Base-by-base conservation (phyloP, 2,888 invertebrate genomes). In the Allolobophora icterica region DNA sequence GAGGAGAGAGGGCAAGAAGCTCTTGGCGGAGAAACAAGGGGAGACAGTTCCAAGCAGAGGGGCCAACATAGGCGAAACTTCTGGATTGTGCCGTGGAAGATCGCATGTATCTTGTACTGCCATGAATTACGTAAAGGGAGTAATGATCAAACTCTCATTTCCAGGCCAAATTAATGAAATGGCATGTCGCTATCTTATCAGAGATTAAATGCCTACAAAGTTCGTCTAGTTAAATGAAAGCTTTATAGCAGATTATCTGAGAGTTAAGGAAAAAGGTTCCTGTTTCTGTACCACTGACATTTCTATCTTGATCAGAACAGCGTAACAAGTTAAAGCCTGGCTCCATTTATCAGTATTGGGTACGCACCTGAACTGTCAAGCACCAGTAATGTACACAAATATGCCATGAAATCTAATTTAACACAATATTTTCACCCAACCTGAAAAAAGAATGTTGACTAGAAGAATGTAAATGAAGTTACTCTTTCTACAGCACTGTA, bases 181-280 rank as follows among this genome's bases (percentile, higher is more conserved):
- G 71, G 71, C 11, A 71, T 5, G 71, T n/a, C 71, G 13, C n/a
- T 71, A 71, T 71, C 71, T 71, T 71, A 71, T 71, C 71, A 71
- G 71, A 71, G 8, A 71, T 71, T 71, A 30, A 71, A 71, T n/a
- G n/a, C 71, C 71, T 71, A 30, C n/a, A n/a, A 71, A 71, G 71
- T 17, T 1, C 11, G n/a, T n/a, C 71, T 11, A 71, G 71, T n/a
- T 71, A 71, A 30, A 71, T 71, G 71, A 71, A 71, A 71, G 71
- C 71, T n/a, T 71, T 71, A 71, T n/a, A 71, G 71, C 71, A 71
- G 71, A 71, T 71, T 71, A 71, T n/a, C 71, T 71, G 30, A n/a
- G n/a, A 71, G 71, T n/a, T 71, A 71, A 71, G 71, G n/a, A n/a
- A 71, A 30, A 30, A 71, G 71, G 71, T n/a, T n/a, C n/a, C 71